Base-by-base conservation (phyloP, 2,888 invertebrate genomes). In the Phorcus lineatus region DNA sequence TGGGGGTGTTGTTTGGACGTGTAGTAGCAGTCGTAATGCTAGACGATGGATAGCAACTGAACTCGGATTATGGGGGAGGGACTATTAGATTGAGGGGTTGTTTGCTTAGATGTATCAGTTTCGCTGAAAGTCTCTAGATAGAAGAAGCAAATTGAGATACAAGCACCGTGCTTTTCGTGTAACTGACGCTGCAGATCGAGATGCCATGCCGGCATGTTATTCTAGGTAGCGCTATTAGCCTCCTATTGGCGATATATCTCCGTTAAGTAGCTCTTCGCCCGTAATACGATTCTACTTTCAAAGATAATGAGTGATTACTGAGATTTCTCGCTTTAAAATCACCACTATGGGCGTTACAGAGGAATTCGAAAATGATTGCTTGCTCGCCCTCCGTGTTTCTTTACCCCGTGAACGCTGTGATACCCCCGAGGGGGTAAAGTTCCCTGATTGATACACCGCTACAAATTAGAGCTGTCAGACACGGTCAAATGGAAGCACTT, bases 231-330 rank as follows among this genome's bases (percentile, higher is more conserved):
- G 28, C 62, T 62, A 62, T 77, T 77, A 57, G 40, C 66, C 36
- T 31, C 66, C 40, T 28, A 17, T 57, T 77, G 77, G 62, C 74
- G 74, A 74, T 74, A 74, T 74, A 74, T 74, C 78, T 40, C 67
- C 36, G 31, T 54, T 78, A 78, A 78, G 78, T 78, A 70, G 70
- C 54, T 53, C 70, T 78, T 78, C 54, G 70, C 67, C 36, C 28
- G 78, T 78, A 78, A 78, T 78, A 62, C 36, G 67, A 78, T 67
- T 78, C 78, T 52, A 52, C 74, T 74, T 74, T 24, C 40, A n/a
- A 40, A 74, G 74, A 74, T 74, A 74, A 74, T 74, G 74, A 53
- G 52, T 74, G 74, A 74, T 74, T 74, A 74, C 47, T 47, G 74
- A 74, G 74, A 47, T 74, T 52, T 24, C 74, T 24, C 19, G 74